A percentile compares a stretch with the other conserved stretches of the same genome.
phyloP scores from a whole-genome alignment of 2,888 invertebrate species.

The Steinernema scapterisci region DNA sequence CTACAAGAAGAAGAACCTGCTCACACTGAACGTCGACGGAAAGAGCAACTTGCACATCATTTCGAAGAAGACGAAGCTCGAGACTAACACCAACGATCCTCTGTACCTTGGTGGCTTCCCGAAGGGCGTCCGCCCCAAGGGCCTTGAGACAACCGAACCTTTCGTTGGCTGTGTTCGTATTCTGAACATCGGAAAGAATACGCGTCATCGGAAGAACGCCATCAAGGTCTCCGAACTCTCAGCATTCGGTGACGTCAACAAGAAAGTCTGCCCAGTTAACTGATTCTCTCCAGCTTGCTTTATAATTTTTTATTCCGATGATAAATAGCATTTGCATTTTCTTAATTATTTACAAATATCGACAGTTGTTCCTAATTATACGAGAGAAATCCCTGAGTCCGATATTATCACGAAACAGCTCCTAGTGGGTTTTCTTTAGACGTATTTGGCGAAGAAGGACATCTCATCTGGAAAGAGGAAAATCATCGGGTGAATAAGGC shows the following conservation, averaged over 20 bases:
- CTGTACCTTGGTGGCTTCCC: conserved; percentile 89
- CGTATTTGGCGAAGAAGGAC: conserved; percentile 68
- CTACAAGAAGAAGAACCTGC: conserved; percentile 86
- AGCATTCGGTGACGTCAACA: conserved; percentile 56
- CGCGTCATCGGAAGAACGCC: conserved; percentile 41
- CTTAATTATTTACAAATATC: neutral
- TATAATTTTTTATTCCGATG: neutral
- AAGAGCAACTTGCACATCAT: conserved; percentile 78
- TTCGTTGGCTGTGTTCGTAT: conserved; percentile 66
- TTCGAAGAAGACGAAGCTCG: conserved; percentile 72
- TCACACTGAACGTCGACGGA: conserved; percentile 84
- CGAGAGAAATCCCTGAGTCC: neutral
- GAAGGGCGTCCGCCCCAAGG: conserved; percentile 64
- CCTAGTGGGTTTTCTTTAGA: conserved; percentile 42
- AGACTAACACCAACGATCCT: conserved; percentile 82
- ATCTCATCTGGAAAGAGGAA: conserved; percentile 61
- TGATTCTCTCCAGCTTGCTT: conserved; percentile 40
- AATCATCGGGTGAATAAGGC: conserved; percentile 11
- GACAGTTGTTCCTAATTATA: neutral
- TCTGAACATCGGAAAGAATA: conserved; percentile 52
- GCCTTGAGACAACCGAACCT: conserved; percentile 56
- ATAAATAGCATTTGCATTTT: neutral
- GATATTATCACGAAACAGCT: too few relatives aligned
- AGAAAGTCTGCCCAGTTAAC: conserved; percentile 59
- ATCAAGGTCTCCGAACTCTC: conserved; percentile 42